Evolutionary conservation across 64 coral and sea anemone genomes (phyloP).

Genomic region (Montipora cactus): DNA sequence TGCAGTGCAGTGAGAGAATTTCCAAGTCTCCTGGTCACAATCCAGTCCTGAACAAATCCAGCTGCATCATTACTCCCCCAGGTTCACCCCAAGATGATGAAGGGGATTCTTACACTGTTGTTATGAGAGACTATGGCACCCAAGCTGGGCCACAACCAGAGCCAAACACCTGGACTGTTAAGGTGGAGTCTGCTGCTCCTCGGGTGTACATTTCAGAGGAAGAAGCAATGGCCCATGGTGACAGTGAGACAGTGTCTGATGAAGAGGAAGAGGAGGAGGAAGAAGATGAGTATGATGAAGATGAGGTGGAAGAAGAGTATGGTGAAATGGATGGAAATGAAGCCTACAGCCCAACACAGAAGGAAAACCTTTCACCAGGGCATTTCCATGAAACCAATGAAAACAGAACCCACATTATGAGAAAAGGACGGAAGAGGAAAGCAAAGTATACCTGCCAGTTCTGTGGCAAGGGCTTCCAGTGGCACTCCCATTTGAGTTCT

Average conservation of each 20-base stretch:
- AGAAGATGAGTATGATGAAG: slow-evolving; percentile 29
- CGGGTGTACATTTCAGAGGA: slow-evolving; percentile 67
- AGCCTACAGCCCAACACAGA: slow-evolving; percentile 44
- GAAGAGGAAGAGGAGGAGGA: slow-evolving; percentile 9
- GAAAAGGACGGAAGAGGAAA: slow-evolving; percentile 23
- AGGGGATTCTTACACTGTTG: slow-evolving; percentile 72
- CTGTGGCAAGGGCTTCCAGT: slow-evolving; percentile 90
- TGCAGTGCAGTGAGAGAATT: slow-evolving; percentile 52
- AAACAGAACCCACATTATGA: slow-evolving; percentile 10
- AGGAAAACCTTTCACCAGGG: slow-evolving; percentile 48
- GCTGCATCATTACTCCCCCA: slow-evolving; percentile 89
- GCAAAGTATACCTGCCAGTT: slow-evolving; percentile 80
- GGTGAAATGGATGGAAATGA: slow-evolving; percentile 13
- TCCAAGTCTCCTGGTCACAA: slow-evolving; percentile 59
- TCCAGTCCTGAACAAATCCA: slow-evolving; percentile 72
- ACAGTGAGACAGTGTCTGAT: background rate
- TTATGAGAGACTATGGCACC: slow-evolving; percentile 90
- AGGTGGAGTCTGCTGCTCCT: slow-evolving; percentile 45
- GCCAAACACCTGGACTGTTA: slow-evolving; percentile 47
- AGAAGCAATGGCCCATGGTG: slow-evolving; percentile 35
- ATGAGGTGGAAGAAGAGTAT: background rate
- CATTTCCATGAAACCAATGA: slow-evolving; percentile 64
- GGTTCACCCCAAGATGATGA: slow-evolving; percentile 85
- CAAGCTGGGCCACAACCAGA: slow-evolving; percentile 75
- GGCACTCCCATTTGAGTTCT: slow-evolving; percentile 91